Conservation (phyloP, 2,113 vertebrate species). For the Mungos mungo region DNA sequence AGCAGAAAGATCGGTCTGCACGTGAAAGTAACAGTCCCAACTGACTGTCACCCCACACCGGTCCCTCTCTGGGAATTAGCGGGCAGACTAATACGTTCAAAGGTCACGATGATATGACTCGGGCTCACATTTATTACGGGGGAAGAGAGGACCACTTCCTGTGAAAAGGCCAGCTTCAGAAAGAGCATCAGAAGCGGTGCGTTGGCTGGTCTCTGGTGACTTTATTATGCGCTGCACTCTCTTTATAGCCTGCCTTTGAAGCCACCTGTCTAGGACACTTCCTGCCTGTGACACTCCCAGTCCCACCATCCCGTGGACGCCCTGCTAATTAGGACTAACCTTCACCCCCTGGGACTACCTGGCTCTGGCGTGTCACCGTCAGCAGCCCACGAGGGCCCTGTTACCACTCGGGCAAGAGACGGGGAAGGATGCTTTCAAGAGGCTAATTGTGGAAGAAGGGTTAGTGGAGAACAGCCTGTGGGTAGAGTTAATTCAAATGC, state of each 20-base stretch:
- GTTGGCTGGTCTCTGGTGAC: constrained; percentile 65
- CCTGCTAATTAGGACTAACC: constrained; percentile 74
- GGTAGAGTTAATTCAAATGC: background rate
- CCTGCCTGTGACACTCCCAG: constrained; percentile 74
- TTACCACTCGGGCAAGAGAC: background rate
- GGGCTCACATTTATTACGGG: constrained; percentile 32
- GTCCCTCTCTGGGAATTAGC: background rate
- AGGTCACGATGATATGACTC: constrained; percentile 11
- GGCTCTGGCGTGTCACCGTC: background rate
- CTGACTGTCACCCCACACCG: background rate
- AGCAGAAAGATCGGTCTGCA: background rate
- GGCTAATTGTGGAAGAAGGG: background rate
- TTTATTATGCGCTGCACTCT: constrained; percentile 59
- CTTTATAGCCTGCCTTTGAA: constrained; percentile 66
- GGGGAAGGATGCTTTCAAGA: background rate
- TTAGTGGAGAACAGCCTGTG: background rate
- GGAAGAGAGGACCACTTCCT: constrained; percentile 39
- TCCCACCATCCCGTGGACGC: constrained; percentile 35
- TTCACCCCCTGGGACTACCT: constrained; percentile 62
- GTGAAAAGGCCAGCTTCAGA: constrained; percentile 52
- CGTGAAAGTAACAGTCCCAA: background rate
- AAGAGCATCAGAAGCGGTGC: constrained; percentile 28
- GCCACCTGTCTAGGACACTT: constrained; percentile 67
- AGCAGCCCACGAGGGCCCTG: accelerated
- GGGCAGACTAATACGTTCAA: background rate